Conservation (phyloP, 2,113 vertebrate genomes). For the Mustelus asterias region DNA sequence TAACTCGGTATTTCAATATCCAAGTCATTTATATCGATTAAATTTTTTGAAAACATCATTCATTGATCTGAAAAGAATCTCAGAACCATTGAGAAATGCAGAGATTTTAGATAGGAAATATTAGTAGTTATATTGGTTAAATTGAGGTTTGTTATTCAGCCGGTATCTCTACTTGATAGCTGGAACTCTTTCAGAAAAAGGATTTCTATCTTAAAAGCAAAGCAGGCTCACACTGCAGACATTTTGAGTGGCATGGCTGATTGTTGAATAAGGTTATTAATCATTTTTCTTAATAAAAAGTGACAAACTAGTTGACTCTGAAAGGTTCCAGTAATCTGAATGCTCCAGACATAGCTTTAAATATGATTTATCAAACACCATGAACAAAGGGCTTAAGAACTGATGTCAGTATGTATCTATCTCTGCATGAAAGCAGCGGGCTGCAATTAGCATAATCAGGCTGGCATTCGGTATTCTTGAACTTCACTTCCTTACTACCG, state of each 20-base stretch:
- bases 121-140: background rate
- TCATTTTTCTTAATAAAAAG: constrained; percentile 22
- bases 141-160: background rate
- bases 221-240: background rate
- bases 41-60: background rate
- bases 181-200: background rate
- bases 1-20: background rate
- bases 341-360: background rate
- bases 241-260: constrained; percentile 27
- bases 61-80: background rate
- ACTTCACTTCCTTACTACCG: constrained; percentile 20
- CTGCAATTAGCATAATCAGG: constrained; percentile 36
- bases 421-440: background rate
- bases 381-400: constrained; percentile 19
- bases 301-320: constrained; percentile 7
- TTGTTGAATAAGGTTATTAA: constrained; percentile 2
- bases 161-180: background rate
- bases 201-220: background rate
- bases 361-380: constrained; percentile 32
- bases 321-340: constrained; percentile 33
- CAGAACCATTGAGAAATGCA: background rate
- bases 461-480: background rate
- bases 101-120: background rate
- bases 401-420: constrained; percentile 10
- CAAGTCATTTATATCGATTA: background rate